Conservation (phyloP, 2,888 invertebrate species). For the Ectobius pallidus region DNA sequence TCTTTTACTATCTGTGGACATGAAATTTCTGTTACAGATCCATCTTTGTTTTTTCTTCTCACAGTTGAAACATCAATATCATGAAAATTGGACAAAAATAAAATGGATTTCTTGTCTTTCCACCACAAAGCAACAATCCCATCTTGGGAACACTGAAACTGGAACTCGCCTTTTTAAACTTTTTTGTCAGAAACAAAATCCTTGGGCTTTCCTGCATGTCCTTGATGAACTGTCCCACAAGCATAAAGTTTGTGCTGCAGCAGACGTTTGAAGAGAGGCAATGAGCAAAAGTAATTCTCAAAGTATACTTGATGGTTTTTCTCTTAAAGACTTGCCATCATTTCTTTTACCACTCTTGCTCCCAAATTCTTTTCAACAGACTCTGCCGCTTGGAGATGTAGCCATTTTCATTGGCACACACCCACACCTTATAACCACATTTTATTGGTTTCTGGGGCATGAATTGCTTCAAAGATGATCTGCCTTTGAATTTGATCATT, state of each 20-base stretch:
- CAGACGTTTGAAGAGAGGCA: background rate
- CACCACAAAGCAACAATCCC: background rate
- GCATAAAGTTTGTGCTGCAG: background rate
- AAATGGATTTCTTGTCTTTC: background rate
- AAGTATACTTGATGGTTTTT: background rate
- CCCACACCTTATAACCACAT: background rate
- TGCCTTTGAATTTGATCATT: background rate
- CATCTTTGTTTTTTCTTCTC: background rate
- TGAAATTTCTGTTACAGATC: background rate
- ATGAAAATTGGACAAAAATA: slow-evolving; percentile 11
- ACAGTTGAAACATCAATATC: background rate
- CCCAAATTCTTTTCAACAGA: background rate
- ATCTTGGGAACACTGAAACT: background rate
- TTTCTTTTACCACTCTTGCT: background rate
- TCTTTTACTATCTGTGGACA: background rate
- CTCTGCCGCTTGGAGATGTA: background rate
- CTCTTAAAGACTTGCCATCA: background rate
- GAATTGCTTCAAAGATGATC: background rate
- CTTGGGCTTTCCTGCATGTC: background rate
- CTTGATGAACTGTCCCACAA: background rate
- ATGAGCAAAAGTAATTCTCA: background rate
- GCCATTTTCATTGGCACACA: background rate
- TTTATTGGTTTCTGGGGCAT: background rate
- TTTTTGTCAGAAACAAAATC: background rate
- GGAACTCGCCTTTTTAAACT: background rate